Base-by-base conservation (phyloP, 2,888 invertebrate genomes). In the Stegophylla sp. region DNA sequence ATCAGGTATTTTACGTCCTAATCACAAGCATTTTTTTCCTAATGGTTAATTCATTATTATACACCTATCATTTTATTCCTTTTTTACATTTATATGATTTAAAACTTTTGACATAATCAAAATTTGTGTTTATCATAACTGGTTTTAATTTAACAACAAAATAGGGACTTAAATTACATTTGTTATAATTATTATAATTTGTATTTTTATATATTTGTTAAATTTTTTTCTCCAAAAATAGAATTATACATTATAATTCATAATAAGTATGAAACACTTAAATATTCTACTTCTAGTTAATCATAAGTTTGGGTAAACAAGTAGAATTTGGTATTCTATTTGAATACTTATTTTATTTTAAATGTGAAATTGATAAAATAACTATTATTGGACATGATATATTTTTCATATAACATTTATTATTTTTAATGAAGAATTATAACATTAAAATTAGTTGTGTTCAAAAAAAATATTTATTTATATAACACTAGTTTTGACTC, bases 1-100 rank as follows among this genome's bases (percentile, higher is more conserved):
- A 79, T 79, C 79, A 79, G 79, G 79, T 79, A 79, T 79, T 79
- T 79, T 28, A 61, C 51, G 63, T 79, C 69, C 61, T 79, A 71
- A 63, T 79, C 59, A 71, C 67, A 63, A 48, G 61, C 79, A 79
- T 69, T 61, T 71, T 77, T 69, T 28, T 34, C 56, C 56, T 59
- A 13, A 56, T 77, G 67, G 77, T 77, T 20, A 67, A 45, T 20
- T 48, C n/a, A n/a, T n/a, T 53, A 61, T 63, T 66, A 56, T 53
- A 66, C 26, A 9, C 26, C 48, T 20, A 26, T 4, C n/a, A 41
- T 56, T 53, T 76, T 76, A 13, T 76, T 76, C 43, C 51, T 12
- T 20, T 5, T 63, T 28, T n/a, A 73, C 23, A 56, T 26, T 66
- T 53, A 13, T 66, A 51, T 20, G 28, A 20, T 63, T 28, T 51